Base-by-base conservation (phyloP, 2,113 vertebrate species). In the Hipposideros armiger region DNA sequence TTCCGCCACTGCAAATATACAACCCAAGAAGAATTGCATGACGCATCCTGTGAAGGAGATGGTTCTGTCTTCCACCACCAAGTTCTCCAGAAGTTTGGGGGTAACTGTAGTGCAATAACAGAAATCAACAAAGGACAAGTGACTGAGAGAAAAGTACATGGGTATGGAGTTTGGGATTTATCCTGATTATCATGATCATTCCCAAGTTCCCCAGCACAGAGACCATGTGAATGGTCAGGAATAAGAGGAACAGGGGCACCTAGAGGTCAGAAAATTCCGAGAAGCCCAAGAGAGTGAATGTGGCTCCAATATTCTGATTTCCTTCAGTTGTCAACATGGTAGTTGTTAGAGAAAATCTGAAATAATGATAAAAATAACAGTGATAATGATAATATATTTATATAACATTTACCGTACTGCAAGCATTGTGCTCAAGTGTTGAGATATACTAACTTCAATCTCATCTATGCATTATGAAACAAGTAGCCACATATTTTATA, bases 61-160 rank as follows among this genome's bases (percentile, higher is more conserved):
- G 36, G 36, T 36, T n/a, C 30, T 92, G 28, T 73, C 81, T 36
- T 87, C 74, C 11, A 40, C 32, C 76, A 90, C 24, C 70, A 95
- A 84, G 30, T 58, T 90, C 14, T 92, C 19, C 9, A 97, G 30
- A 0, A 94, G 87, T 77, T 94, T 95, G 2, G 92, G 94, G 3
- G 92, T 88, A 2, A 94, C 64, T 0, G 62, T 47, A 5, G 84
- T 90, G 3, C 90, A 96, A 15, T 95, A 98, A 54, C 95, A 97
- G 56, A 95, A 90, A 90, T 94, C 92, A 0, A 78, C 74, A n/a
- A 94, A 97, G 67, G 74, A 96, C 54, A 97, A 32, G 1, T 98
- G 94, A 42, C 83, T 94, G 1, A 97, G 93, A 11, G 97, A 97
- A 60, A 92, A 97, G 73, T 97, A 97, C 95, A 97, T 96, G 24